Evolutionary conservation across 2,113 vertebrate genomes (phyloP).

Genomic region (Pyxicephalus adspersus): DNA sequence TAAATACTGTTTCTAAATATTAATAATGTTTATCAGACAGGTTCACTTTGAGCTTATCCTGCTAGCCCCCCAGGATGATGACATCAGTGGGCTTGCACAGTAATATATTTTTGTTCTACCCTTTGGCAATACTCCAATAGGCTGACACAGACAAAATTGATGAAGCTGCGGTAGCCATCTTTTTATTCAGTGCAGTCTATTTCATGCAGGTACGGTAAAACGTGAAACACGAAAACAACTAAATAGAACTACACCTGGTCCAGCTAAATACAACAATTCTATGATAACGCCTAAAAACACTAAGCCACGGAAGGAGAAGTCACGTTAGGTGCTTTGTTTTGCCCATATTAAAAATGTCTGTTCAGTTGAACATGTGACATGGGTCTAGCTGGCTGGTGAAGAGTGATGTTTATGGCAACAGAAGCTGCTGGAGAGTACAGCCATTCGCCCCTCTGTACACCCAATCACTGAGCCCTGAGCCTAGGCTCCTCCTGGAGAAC

Average conservation of each 20-base stretch:
- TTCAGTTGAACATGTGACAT: neutral
- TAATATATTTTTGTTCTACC: no score
- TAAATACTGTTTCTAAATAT: no score
- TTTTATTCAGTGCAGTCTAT: no score
- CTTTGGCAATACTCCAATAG: no score
- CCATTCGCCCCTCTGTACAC: neutral
- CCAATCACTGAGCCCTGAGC: neutral
- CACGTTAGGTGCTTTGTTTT: neutral
- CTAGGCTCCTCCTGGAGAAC: neutral
- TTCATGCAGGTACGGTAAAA: neutral
- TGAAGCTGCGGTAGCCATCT: no score
- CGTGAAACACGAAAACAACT: neutral
- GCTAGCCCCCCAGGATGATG: no score
- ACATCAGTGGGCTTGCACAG: no score
- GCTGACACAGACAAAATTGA: no score
- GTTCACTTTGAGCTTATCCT: no score
- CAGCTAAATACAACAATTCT: neutral
- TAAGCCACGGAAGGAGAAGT: no score
- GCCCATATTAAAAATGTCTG: neutral
- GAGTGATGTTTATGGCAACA: conserved; percentile 10
- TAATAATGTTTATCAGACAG: no score
- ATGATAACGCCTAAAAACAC: neutral
- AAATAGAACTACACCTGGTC: neutral
- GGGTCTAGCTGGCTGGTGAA: neutral
- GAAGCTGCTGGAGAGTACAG: neutral